These are phyloP conservation scores for Pollenia labialis DNA, from an alignment of 2,888 invertebrate species.

Conservation along the genomic window DNA sequence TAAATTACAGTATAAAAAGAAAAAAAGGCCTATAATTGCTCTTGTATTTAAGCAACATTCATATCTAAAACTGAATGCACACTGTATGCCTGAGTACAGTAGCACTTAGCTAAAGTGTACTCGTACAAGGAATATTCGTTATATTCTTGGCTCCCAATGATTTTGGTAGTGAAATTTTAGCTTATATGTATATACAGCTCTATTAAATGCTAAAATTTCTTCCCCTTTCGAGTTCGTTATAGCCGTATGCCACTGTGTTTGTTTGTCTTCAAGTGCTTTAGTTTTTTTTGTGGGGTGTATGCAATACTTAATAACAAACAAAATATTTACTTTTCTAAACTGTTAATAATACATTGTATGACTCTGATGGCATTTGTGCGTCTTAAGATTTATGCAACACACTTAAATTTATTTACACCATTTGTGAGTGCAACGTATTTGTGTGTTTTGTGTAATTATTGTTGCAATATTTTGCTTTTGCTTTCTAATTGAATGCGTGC, in stretches of 20 bases:
- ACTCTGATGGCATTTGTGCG: constrained; percentile 34
- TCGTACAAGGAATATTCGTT: too few species aligned
- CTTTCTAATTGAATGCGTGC: constrained; percentile 53
- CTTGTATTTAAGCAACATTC: constrained; percentile 23
- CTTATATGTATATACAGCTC: too few species aligned
- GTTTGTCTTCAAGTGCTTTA: neutral
- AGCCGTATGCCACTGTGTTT: too few species aligned
- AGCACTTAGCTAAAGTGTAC: too few species aligned
- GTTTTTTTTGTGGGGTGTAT: constrained; percentile 15
- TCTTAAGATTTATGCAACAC: constrained; percentile 62
- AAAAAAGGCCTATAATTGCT: constrained; percentile 46
- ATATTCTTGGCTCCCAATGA: too few species aligned
- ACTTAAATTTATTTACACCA: constrained; percentile 46
- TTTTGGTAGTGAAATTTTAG: too few species aligned
- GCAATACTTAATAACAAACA: constrained; percentile 23
- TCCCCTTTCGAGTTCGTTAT: too few species aligned
- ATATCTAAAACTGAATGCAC: neutral
- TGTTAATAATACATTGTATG: constrained; percentile 57
- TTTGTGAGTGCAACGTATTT: constrained; percentile 27
- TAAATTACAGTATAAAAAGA: constrained; percentile 54
- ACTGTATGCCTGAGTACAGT: too few species aligned
- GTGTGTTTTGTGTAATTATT: constrained; percentile 17
- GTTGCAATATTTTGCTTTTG: constrained; percentile 11
- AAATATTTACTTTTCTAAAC: constrained; percentile 62
- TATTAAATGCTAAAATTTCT: too few species aligned